phyloP scores from a whole-genome alignment of 2,888 invertebrate genomes.

The Drosophila seclusa region DNA sequence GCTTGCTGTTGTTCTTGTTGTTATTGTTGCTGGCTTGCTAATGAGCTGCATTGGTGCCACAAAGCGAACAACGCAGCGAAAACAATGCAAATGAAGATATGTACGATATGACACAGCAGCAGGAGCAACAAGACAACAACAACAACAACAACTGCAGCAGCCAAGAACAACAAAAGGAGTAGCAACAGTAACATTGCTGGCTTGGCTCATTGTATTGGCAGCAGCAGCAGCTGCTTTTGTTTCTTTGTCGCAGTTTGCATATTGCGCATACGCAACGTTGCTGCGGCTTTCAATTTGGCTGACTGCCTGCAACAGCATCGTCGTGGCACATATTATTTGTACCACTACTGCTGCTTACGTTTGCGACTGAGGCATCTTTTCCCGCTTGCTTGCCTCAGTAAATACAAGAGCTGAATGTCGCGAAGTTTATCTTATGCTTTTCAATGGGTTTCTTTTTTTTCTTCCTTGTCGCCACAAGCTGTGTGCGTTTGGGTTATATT shows the following conservation, averaged over 20 bases:
- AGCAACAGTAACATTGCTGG: slow-evolving; percentile 28
- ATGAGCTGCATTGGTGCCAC: slow-evolving; percentile 44
- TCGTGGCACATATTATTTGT: slow-evolving; percentile 41
- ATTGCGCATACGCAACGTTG: slow-evolving; percentile 74
- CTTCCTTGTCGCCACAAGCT: slow-evolving; percentile 8
- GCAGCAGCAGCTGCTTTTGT: slow-evolving; percentile 45
- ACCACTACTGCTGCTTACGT: slow-evolving; percentile 1
- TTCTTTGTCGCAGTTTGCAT: slow-evolving; percentile 44
- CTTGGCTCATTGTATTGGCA: slow-evolving; percentile 45
- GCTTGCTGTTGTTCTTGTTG: neutral
- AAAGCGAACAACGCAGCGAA: slow-evolving; percentile 18
- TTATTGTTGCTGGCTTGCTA: slow-evolving; percentile 34
- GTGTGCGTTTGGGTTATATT: slow-evolving; percentile 12
- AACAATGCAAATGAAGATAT: slow-evolving; percentile 57
- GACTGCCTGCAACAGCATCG: slow-evolving; percentile 23
- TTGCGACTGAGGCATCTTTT: slow-evolving; percentile 2
- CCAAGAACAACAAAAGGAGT: slow-evolving; percentile 1
- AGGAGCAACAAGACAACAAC: slow-evolving; percentile 8
- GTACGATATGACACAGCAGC: slow-evolving; percentile 41
- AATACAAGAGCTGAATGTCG: slow-evolving; percentile 51
- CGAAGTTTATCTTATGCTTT: slow-evolving; percentile 20
- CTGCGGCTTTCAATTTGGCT: slow-evolving; percentile 56
- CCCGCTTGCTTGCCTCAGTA: slow-evolving; percentile 34
- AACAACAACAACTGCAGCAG: slow-evolving; percentile 23
- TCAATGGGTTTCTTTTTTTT: slow-evolving; percentile 12